phyloP scores from a whole-genome alignment of 2,888 invertebrate species.

The Stenoptilia bipunctidactyla region DNA sequence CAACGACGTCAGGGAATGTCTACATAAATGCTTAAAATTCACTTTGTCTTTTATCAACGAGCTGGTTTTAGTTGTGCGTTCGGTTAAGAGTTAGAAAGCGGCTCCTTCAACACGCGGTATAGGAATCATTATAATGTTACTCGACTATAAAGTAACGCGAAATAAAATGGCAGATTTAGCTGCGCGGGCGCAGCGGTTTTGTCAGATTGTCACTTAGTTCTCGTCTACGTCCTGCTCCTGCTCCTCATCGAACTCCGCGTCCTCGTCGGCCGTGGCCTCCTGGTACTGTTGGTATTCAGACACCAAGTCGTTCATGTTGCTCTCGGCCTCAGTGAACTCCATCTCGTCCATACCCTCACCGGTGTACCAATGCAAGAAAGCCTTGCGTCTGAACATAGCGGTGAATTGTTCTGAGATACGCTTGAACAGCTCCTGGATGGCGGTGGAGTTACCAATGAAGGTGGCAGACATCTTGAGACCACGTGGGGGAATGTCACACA shows the following conservation, averaged over 20 bases:
- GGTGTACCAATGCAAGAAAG: conserved; percentile 98
- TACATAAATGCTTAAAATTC: conserved; percentile 37
- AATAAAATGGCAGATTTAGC: conserved; percentile 57
- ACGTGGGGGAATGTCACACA: conserved; percentile 88
- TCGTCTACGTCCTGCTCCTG: conserved; percentile 76
- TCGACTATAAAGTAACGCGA: conserved; percentile 46
- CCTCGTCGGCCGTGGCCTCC: conserved; percentile 86
- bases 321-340: conserved; percentile 96
- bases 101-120: conserved; percentile 39
- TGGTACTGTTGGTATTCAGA: conserved; percentile 95
- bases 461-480: conserved; percentile 96
- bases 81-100: conserved; percentile 69
- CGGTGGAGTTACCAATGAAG: conserved; percentile 93
- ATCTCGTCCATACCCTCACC: conserved; percentile 98
- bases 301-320: conserved; percentile 94
- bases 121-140: conserved; percentile 62
- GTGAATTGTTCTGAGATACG: conserved; percentile 92
- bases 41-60: conserved; percentile 34
- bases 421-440: conserved; percentile 94
- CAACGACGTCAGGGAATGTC: conserved; percentile 62
- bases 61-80: conserved; percentile 52
- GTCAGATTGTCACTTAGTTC: conserved; percentile 48
- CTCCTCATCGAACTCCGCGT: conserved; percentile 85
- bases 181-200: conserved; percentile 18
- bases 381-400: conserved; percentile 96